Evolutionary conservation across 2,888 invertebrate species (phyloP).

Genomic region (Acholoe squamosa): DNA sequence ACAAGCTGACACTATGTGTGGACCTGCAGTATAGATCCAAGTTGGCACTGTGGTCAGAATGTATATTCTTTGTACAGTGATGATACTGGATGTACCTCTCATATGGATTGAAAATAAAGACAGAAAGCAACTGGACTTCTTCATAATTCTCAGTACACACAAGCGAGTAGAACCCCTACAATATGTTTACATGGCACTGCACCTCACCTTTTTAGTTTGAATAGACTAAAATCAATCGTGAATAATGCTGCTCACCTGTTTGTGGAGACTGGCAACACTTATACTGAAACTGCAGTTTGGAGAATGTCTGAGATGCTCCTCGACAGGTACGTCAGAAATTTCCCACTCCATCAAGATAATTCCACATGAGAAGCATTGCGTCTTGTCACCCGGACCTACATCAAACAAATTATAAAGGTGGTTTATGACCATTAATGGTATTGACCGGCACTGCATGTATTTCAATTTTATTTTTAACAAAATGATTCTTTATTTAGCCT

Average conservation of each 20-base stretch:
- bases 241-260: neutral
- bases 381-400: neutral
- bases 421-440: no score
- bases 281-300: neutral
- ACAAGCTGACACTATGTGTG: no score
- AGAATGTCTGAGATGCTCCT: constrained; percentile 1
- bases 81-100: no score
- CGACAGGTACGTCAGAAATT: neutral
- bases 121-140: no score
- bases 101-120: neutral
- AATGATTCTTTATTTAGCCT: no score
- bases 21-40: no score
- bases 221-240: neutral
- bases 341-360: constrained; percentile 10
- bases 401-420: no score
- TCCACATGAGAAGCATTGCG: constrained; percentile 9
- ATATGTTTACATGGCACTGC: neutral
- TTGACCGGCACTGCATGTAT: no score
- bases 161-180: no score
- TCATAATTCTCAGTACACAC: no score
- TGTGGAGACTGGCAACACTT: neutral
- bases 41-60: neutral
- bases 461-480: no score
- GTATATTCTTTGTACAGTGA: neutral
- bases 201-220: neutral